Base-by-base conservation (phyloP, 2,888 invertebrate genomes). In the Drosophila testacea region DNA sequence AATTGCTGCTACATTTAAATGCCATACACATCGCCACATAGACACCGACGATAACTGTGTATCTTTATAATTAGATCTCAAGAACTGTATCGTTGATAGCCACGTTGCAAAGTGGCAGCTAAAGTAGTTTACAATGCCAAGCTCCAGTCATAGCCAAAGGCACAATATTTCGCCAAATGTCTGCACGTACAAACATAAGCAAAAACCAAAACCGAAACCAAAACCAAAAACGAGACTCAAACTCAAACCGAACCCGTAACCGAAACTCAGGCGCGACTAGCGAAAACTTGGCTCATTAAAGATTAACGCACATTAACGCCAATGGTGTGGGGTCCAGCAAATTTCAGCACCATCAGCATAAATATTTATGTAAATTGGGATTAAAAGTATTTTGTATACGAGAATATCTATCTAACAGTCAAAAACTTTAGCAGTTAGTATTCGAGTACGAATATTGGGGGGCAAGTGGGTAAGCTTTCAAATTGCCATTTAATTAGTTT, bases 351-450 rank as follows among this genome's bases (percentile, higher is more conserved):
- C 84, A 88, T 81, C 86, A 83, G 81, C 81, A 86, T 85, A 83
- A 85, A 85, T 88, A 85, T 85, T 85, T 88, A 85, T 88, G 84
- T 79, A 88, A 88, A 85, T 85, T 88, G 83, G 75, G 81, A 83
- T 78, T 85, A 78, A 57, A 79, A 83, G 83, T 84, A 81, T 82
- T 81, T 81, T 83, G 83, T 76, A 56, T 34, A 44, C 36, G 36
- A 4, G 44, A 27, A 44, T 56, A 71, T 76, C 77, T 82, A 69
- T 78, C 77, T 65, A 65, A 67, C 36, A 63, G 59, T 51, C 30
- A 27, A 74, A 74, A 84, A 87, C 59, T 81, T 81, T 72, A 6
- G 56, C 55, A 55, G 55, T 55, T 44, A 55, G 55, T 34, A 6
- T 22, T 22, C 22, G 28, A 42, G n/a, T 55, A 34, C 5, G 4